phyloP scores from a whole-genome alignment of 2,797 vertebrate species.

The Zalophus californianus region DNA sequence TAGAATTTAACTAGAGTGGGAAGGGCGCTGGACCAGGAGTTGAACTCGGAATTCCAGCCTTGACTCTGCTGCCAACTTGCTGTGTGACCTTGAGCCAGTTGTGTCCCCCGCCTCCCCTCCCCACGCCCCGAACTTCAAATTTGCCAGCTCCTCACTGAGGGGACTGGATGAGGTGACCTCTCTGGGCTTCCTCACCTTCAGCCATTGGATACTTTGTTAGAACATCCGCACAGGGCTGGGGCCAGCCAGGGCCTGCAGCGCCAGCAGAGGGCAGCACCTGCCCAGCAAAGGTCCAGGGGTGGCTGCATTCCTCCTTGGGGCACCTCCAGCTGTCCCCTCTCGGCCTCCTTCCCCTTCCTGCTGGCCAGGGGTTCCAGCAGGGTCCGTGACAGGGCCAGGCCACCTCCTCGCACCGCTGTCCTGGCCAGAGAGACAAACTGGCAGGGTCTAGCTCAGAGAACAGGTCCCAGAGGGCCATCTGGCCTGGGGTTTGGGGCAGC shows the following conservation, averaged over 20 bases:
- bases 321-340: fast-evolving
- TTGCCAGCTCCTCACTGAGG: background rate
- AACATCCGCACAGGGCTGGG: fast-evolving
- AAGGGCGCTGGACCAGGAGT: fast-evolving
- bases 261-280: slow-evolving; percentile 79
- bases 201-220: background rate
- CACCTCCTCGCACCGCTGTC: background rate
- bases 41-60: background rate
- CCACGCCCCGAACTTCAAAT: background rate
- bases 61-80: background rate
- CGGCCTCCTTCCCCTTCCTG: background rate
- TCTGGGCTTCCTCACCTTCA: background rate
- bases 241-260: fast-evolving
- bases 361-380: background rate
- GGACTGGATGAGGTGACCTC: background rate
- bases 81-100: background rate
- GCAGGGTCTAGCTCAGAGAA: background rate
- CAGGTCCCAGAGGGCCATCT: background rate
- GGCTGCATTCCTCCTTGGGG: fast-evolving
- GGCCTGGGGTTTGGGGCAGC: background rate
- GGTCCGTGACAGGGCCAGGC: background rate
- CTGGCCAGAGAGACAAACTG: background rate
- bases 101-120: too few species aligned
- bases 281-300: background rate
- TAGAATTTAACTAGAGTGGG: background rate